These are phyloP conservation scores for Epinephelus coioides DNA, from an alignment of 2,797 vertebrate species.

Conservation along the genomic window DNA sequence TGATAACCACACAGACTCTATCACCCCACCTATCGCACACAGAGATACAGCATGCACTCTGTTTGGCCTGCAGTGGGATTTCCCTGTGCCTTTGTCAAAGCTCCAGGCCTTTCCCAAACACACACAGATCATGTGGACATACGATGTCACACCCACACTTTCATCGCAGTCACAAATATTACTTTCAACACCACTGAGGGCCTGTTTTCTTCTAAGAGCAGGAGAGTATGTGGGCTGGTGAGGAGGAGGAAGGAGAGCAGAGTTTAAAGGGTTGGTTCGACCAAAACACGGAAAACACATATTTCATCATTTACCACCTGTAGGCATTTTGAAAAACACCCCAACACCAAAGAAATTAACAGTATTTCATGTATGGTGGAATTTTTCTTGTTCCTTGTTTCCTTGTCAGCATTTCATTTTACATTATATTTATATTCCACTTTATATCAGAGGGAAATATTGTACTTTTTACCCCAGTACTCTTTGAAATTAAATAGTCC, in stretches of 20 bases:
- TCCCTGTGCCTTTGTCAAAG: slow-evolving; percentile 67
- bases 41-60: slow-evolving; percentile 70
- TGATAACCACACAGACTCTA: slow-evolving; percentile 82
- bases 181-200: neutral
- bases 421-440: neutral
- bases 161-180: slow-evolving; percentile 49
- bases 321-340: neutral
- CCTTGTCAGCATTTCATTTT: neutral
- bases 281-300: neutral
- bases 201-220: slow-evolving; percentile 5
- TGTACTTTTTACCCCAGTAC: neutral
- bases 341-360: neutral
- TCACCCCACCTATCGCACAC: slow-evolving; percentile 72
- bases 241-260: neutral
- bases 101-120: slow-evolving; percentile 51
- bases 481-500: neutral
- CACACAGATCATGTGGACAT: slow-evolving; percentile 28
- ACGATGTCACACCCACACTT: slow-evolving; percentile 49
- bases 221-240: neutral
- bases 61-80: slow-evolving; percentile 72
- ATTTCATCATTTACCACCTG: neutral
- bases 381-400: too few relatives aligned
- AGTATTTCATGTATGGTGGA: neutral
- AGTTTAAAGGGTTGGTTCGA: neutral
- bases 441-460: neutral